These are phyloP conservation scores for Pterocles gutturalis DNA, from an alignment of 2,113 vertebrate genomes.

Conservation along the genomic window DNA sequence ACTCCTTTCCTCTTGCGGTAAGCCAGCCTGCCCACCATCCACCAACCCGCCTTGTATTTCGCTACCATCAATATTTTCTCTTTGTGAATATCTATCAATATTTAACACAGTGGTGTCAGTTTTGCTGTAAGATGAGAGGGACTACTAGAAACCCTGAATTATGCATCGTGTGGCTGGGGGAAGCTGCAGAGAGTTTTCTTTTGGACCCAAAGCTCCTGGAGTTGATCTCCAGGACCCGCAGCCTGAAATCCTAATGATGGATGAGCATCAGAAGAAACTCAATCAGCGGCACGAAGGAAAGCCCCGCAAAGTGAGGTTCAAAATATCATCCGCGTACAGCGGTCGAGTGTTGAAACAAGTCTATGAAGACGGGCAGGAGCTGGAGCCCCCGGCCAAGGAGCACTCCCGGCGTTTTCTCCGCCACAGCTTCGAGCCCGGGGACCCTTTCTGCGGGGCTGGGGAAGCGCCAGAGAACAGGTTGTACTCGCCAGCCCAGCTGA, in stretches of 20 bases:
- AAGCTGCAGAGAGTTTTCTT: conserved; percentile 48
- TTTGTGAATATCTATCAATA: conserved; percentile 75
- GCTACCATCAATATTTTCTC: not conserved
- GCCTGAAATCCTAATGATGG: conserved; percentile 76
- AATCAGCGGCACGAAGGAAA: conserved; percentile 79
- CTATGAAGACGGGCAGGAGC: conserved; percentile 93
- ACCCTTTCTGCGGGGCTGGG: conserved; percentile 75
- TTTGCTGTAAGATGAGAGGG: conserved; percentile 78
- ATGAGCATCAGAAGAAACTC: conserved; percentile 82
- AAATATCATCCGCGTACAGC: conserved; percentile 92
- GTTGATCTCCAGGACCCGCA: not conserved
- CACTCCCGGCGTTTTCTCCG: conserved; percentile 88
- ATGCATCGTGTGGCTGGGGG: conserved; percentile 49
- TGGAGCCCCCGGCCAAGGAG: conserved; percentile 90
- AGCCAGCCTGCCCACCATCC: not conserved
- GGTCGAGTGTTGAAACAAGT: conserved; percentile 95
- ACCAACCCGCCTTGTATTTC: not conserved
- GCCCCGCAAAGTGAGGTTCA: conserved; percentile 93
- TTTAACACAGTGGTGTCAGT: conserved; percentile 76
- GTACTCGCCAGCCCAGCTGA: conserved; percentile 82
- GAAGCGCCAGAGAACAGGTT: conserved; percentile 56
- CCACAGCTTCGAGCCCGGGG: conserved; percentile 82
- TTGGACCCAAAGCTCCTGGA: not conserved
- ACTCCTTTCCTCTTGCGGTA: not conserved
- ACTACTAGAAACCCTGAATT: conserved; percentile 71